These are phyloP conservation scores for Ptycholaimellus sp. DNA, from an alignment of 2,888 invertebrate species.

Conservation along the genomic window DNA sequence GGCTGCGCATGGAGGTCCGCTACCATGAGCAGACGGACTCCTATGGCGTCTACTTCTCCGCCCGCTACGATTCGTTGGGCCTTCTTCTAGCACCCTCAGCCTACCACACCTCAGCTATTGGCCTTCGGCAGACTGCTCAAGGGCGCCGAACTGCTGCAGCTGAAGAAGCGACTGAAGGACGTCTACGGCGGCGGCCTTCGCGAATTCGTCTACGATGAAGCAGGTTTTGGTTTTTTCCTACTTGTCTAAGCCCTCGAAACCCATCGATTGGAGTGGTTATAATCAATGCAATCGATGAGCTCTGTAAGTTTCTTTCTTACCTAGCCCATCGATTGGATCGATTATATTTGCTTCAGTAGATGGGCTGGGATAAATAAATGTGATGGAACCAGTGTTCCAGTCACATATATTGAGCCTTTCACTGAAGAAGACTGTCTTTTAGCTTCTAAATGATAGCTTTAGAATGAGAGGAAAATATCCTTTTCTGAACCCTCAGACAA, in stretches of 20 bases:
- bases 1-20: constrained; percentile 15
- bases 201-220: constrained; percentile 63
- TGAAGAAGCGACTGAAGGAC: constrained; percentile 56
- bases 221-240: constrained; percentile 59
- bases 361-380: too few species aligned
- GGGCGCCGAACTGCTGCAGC: constrained; percentile 70
- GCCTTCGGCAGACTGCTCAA: constrained; percentile 43
- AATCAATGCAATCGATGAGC: too few species aligned
- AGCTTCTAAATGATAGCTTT: too few species aligned
- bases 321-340: too few species aligned
- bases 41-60: constrained; percentile 18
- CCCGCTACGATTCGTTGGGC: constrained; percentile 10
- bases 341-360: too few species aligned
- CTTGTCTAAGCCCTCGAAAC: too few species aligned
- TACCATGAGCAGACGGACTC: constrained; percentile 15
- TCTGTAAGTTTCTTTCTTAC: too few species aligned
- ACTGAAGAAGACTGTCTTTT: too few species aligned
- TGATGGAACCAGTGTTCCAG: too few species aligned
- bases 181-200: constrained; percentile 72
- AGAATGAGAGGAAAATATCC: too few species aligned
- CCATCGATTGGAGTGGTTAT: constrained; percentile 40
- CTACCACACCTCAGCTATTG: not conserved
- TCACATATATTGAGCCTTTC: too few species aligned
- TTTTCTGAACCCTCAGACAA: too few species aligned
- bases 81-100: not conserved